Evolutionary conservation across 2,888 invertebrate species (phyloP), one percentile per base, ranked within the genome.

Genomic region (Ormyrus thymus): DNA sequence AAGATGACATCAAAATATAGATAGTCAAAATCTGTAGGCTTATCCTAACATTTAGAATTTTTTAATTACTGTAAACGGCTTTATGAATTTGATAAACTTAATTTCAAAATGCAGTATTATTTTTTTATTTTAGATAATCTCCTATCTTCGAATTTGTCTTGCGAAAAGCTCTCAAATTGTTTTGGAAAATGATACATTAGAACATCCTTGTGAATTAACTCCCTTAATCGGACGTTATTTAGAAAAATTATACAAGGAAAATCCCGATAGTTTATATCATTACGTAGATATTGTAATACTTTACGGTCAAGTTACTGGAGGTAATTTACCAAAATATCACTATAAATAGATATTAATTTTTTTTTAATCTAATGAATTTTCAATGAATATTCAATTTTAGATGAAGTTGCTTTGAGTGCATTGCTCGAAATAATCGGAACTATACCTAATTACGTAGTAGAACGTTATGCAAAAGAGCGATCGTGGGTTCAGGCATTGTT

Each of bases 381-480:
- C n/a, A n/a, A 29, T 29, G 4, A 29, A 29, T 29, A 29, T 29
- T 29, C 29, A 29, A 29, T 76, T 79, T 64, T 81, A 94, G 94
- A 92, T 85, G 87, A 93, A 62, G 92, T 93, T 90, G 91, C 94
- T 0, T 89, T 97, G 71, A 94, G 94, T 75, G 96, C 95, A 84
- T 92, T 97, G 86, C 91, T 96, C 83, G 97, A 97, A 90, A 92
- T 97, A 43, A 92, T 97, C n/a, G 97, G 97, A 58, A 95, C 95
- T 79, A 93, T 95, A 9, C 95, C 97, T 0, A 92, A 94, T 43
- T 90, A 93, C 76, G 92, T 97, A 85, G 92, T 94, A 0, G 86
- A 92, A 51, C 92, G 93, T 81, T 94, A 95, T 87, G 90, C 92
- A 2, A 92, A 91, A 51, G 92, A 95, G 15, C 86, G 94, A 11